Evolutionary conservation across 2,888 invertebrate species (phyloP).

Genomic region (Papilio elwesi): DNA sequence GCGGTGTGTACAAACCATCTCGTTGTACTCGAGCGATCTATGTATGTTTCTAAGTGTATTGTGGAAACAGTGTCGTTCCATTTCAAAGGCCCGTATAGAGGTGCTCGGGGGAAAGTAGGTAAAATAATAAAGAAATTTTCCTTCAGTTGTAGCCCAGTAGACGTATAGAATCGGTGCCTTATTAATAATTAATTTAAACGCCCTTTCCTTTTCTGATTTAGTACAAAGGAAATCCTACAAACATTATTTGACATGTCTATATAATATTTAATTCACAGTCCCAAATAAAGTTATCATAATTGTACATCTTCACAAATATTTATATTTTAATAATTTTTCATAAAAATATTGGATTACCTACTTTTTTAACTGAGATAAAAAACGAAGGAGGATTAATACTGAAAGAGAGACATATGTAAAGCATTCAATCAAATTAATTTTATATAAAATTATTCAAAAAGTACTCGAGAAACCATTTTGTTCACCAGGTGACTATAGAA

Average conservation of each 20-base stretch:
- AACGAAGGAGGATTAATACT: no score
- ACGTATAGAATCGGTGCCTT: slow-evolving; percentile 9
- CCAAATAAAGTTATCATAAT: no score
- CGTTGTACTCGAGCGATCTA: background rate
- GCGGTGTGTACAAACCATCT: slow-evolving; percentile 12
- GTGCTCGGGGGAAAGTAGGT: slow-evolving; percentile 18
- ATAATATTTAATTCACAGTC: background rate
- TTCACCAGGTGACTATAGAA: no score
- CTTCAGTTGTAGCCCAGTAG: background rate
- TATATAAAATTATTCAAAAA: no score
- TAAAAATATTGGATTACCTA: no score
- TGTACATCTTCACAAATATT: no score
- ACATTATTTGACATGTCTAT: background rate
- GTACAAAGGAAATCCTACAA: background rate
- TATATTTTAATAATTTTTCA: no score
- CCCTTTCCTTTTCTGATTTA: slow-evolving; percentile 7
- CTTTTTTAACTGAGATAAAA: no score
- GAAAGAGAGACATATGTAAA: no score
- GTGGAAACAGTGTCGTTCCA: slow-evolving; percentile 17
- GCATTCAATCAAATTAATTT: no score
- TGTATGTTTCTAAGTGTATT: slow-evolving; percentile 18
- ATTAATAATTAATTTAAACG: slow-evolving; percentile 22
- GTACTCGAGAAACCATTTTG: no score
- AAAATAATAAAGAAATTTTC: slow-evolving; percentile 24
- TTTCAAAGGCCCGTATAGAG: slow-evolving; percentile 16